Conservation (phyloP, 2,888 invertebrate genomes). For the Mesorhabditis sp. region DNA sequence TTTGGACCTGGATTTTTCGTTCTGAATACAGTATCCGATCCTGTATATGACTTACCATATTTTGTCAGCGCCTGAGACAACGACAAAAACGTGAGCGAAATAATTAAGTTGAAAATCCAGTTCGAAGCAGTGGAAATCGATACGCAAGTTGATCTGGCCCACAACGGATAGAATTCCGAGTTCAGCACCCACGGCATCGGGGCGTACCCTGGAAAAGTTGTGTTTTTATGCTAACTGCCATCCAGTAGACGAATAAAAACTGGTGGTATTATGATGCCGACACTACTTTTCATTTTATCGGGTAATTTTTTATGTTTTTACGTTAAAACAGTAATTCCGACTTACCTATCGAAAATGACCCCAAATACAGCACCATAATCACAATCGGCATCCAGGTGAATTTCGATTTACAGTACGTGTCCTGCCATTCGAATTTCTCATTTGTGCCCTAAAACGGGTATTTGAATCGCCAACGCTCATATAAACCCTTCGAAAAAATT, state of each 20-base stretch:
- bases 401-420: slow-evolving; percentile 51
- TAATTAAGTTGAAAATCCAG: slow-evolving; percentile 63
- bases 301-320: too few relatives aligned
- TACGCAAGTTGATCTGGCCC: slow-evolving; percentile 63
- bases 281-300: too few relatives aligned
- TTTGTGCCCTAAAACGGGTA: neutral
- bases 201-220: slow-evolving; percentile 61
- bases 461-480: neutral
- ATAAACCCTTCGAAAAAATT: too few relatives aligned
- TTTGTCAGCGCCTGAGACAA: slow-evolving; percentile 47
- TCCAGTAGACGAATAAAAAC: too few relatives aligned
- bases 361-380: slow-evolving; percentile 48
- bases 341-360: slow-evolving; percentile 36
- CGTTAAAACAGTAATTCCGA: too few relatives aligned
- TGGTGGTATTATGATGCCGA: too few relatives aligned
- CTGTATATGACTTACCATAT: slow-evolving; percentile 33
- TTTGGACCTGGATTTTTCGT: neutral
- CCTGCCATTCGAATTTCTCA: slow-evolving; percentile 29
- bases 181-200: slow-evolving; percentile 66
- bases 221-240: neutral
- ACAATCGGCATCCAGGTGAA: slow-evolving; percentile 57
- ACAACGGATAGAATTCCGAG: slow-evolving; percentile 65
- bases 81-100: slow-evolving; percentile 63
- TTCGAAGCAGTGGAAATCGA: slow-evolving; percentile 56
- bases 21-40: neutral